Evolutionary conservation across 2,797 vertebrate species (phyloP), one percentile per base, ranked within the genome.

Genomic region (Gallirallus australis): DNA sequence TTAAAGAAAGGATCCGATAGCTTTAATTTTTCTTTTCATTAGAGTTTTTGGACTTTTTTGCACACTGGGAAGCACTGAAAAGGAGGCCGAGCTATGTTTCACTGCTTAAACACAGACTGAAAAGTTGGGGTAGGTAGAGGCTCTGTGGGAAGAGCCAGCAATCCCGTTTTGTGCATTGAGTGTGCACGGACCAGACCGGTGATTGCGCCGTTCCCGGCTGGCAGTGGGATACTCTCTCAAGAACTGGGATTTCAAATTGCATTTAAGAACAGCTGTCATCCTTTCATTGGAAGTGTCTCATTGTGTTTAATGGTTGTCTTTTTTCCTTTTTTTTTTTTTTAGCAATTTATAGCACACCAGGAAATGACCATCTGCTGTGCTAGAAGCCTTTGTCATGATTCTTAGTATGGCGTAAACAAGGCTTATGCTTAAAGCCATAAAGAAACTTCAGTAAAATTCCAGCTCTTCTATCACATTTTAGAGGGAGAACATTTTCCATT

Each of bases 341-440:
- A 82, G 60, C 65, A 87, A 45, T 85, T 89, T 89, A 83, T 69
- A 83, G 52, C 53, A 66, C 47, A 40, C 66, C 68, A 95, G 56
- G 93, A 92, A 79, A 70, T 84, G 93, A 47, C 95, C 96, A 96
- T 97, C 96, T 96, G 95, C 84, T 96, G 17, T 50, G 48, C n/a
- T 63, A 45, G 83, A 39, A 86, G 72, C 72, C 72, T 85, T 90
- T 87, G 73, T 83, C 7, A 2, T 84, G 56, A 39, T 79, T 96
- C 81, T 94, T 8, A 8, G 48, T 87, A 18, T 4, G 56, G 56
- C 2, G 2, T 63, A 59, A 66, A 76, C 28, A 78, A 84, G 50
- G 78, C 28, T 73, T n/a, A 75, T 69, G 60, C 57, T 92, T 71
- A 88, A 89, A 93, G 37, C 79, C 59, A 66, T 92, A 35, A 82